A percentile compares a stretch with the other conserved stretches of the same genome.
Evolutionary conservation across 2,888 invertebrate species (phyloP).

Genomic region (Bedellia somnulentella): DNA sequence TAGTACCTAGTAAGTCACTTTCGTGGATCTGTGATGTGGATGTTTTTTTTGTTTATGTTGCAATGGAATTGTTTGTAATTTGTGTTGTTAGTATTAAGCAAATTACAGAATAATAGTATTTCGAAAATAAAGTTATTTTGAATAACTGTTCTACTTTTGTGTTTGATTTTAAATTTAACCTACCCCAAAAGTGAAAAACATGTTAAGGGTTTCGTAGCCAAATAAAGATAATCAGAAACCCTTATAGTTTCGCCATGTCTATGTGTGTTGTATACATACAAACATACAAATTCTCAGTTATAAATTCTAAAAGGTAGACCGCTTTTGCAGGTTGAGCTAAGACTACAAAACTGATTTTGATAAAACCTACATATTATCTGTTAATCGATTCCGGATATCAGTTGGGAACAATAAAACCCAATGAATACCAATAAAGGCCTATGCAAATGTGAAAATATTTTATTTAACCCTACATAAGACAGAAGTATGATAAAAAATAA

Average conservation of each 20-base stretch:
- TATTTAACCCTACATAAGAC: too few relatives aligned
- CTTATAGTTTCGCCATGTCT: background rate
- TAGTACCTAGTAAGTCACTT: conserved; percentile 19
- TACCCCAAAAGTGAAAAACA: too few relatives aligned
- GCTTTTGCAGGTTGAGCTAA: background rate
- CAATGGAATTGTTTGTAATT: conserved; percentile 39
- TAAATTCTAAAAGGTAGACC: background rate
- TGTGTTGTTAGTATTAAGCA: conserved; percentile 23
- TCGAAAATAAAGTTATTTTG: conserved; percentile 49
- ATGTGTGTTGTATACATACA: background rate
- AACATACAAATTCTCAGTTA: too few relatives aligned
- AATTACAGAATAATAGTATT: conserved; percentile 26
- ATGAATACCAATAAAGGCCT: too few relatives aligned
- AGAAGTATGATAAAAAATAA: too few relatives aligned
- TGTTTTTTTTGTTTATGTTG: conserved; percentile 21
- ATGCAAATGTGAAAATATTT: too few relatives aligned
- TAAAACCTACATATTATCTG: too few relatives aligned
- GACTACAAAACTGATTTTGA: too few relatives aligned
- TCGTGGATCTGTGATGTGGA: conserved; percentile 45
- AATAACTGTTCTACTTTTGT: conserved; percentile 14
- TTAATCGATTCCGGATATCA: too few relatives aligned
- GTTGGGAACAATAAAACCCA: too few relatives aligned
- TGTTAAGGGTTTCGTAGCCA: too few relatives aligned
- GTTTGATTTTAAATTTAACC: too few relatives aligned
- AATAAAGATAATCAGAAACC: background rate